phyloP scores from a whole-genome alignment of 2,113 vertebrate species.

The Connochaetes taurinus region DNA sequence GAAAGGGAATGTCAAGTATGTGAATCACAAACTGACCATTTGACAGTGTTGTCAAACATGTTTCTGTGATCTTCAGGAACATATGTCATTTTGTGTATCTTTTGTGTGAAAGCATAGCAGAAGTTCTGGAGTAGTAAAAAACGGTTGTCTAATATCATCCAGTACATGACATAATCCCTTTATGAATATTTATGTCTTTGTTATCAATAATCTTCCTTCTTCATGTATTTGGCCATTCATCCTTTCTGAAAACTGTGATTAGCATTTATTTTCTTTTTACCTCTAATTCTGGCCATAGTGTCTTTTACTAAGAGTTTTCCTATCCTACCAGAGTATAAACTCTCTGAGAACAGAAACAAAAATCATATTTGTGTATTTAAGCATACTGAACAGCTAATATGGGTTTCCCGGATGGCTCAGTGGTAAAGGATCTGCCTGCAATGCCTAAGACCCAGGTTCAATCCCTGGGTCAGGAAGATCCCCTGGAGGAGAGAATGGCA shows the following conservation, averaged over 20 bases:
- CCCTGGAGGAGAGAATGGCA: background rate
- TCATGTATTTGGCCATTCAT: background rate
- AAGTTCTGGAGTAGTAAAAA: background rate
- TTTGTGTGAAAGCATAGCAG: background rate
- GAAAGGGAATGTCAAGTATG: accelerated
- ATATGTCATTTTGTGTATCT: background rate
- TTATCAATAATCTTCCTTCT: background rate
- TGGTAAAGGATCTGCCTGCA: background rate
- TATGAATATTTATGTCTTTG: background rate
- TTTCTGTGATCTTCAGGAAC: background rate
- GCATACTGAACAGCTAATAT: background rate
- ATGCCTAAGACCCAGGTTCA: background rate
- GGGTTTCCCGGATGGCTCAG: background rate
- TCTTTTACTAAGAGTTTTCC: background rate
- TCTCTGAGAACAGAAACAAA: background rate
- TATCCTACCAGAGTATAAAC: background rate
- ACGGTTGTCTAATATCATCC: background rate
- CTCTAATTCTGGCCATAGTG: background rate
- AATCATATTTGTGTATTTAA: background rate
- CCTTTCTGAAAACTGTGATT: background rate
- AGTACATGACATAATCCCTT: background rate
- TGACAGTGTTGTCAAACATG: background rate
- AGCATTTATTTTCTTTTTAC: background rate
- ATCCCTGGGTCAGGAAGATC: background rate
- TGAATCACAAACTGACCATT: background rate